Evolutionary conservation across 2,113 vertebrate species (phyloP).

Genomic region (Sebastes fasciatus): DNA sequence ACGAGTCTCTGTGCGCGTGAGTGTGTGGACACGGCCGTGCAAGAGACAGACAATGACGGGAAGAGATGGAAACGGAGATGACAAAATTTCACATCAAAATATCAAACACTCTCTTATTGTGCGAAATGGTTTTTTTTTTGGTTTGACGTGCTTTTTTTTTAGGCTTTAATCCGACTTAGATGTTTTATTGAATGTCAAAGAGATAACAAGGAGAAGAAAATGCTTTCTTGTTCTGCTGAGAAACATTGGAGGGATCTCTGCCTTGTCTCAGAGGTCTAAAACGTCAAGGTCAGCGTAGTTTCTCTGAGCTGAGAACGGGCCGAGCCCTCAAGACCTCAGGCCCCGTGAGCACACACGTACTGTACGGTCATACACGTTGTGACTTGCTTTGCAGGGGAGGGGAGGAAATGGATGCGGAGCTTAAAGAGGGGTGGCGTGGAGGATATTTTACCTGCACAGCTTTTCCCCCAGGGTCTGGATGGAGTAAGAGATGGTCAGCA

Average conservation of each 20-base stretch:
- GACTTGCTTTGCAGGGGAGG: neutral
- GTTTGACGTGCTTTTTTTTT: slow-evolving; percentile 5
- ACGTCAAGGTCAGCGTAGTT: slow-evolving; percentile 44
- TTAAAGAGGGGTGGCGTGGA: neutral
- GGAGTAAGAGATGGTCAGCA: slow-evolving; percentile 60
- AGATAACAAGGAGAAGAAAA: slow-evolving; percentile 22
- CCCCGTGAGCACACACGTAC: neutral
- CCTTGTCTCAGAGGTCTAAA: slow-evolving; percentile 18
- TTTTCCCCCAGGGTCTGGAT: slow-evolving; percentile 27
- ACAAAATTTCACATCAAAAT: slow-evolving; percentile 16
- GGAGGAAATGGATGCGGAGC: neutral
- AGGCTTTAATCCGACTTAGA: neutral
- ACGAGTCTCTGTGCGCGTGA: slow-evolving; percentile 26
- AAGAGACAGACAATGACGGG: slow-evolving; percentile 11
- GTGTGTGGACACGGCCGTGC: slow-evolving; percentile 19
- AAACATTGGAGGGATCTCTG: slow-evolving; percentile 9
- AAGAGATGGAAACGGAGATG: slow-evolving; percentile 4
- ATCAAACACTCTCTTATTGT: slow-evolving; percentile 16
- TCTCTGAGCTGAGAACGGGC: slow-evolving; percentile 26
- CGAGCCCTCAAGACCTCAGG: slow-evolving; percentile 21
- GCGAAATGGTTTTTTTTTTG: neutral
- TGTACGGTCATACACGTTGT: neutral
- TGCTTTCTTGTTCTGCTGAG: slow-evolving; percentile 10
- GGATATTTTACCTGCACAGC: slow-evolving; percentile 19
- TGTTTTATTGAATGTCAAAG: slow-evolving; percentile 5